Conservation (phyloP, 1,140 invertebrate genomes). For the Drosophila suzukii region DNA sequence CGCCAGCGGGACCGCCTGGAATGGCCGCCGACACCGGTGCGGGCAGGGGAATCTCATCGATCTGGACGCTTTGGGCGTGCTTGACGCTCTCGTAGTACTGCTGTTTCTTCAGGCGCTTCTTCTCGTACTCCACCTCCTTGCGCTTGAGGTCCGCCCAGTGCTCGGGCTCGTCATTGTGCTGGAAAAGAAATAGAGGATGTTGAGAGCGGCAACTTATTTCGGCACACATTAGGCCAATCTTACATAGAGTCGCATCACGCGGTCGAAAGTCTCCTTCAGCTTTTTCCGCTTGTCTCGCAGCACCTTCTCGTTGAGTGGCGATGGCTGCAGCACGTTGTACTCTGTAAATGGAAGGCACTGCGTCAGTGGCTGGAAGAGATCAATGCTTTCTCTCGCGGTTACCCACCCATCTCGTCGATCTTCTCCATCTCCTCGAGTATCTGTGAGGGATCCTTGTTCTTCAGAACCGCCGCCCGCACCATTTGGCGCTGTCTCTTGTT, state of each 20-base stretch:
- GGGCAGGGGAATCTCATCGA: slow-evolving; percentile 98
- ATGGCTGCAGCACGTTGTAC: slow-evolving; percentile 96
- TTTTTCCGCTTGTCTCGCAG: slow-evolving; percentile 98
- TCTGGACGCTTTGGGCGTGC: slow-evolving; percentile 96
- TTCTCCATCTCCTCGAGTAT: slow-evolving; percentile 98
- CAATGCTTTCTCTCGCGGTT: slow-evolving; percentile 2
- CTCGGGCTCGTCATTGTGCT: slow-evolving; percentile 98
- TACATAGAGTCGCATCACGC: slow-evolving; percentile 98
- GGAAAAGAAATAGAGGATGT: slow-evolving; percentile 16
- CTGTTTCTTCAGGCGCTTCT: slow-evolving; percentile 92
- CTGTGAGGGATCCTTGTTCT: slow-evolving; percentile 98
- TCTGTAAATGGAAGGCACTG: slow-evolving; percentile 86
- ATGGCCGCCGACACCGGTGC: slow-evolving; percentile 85
- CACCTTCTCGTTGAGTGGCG: slow-evolving; percentile 97
- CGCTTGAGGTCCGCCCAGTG: slow-evolving; percentile 96
- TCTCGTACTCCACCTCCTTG: slow-evolving; percentile 97
- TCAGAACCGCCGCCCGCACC: slow-evolving; percentile 97
- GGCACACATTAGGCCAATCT: slow-evolving; percentile 85
- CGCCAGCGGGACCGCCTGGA: neutral
- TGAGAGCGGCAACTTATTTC: neutral
- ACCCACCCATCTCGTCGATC: slow-evolving; percentile 98
- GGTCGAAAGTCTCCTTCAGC: slow-evolving; percentile 96
- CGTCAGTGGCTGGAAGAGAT: neutral
- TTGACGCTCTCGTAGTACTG: slow-evolving; percentile 97
- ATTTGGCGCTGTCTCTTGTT: slow-evolving; percentile 98